Conservation (phyloP, 2,888 invertebrate genomes). For the Yponomeuta evonymella region DNA sequence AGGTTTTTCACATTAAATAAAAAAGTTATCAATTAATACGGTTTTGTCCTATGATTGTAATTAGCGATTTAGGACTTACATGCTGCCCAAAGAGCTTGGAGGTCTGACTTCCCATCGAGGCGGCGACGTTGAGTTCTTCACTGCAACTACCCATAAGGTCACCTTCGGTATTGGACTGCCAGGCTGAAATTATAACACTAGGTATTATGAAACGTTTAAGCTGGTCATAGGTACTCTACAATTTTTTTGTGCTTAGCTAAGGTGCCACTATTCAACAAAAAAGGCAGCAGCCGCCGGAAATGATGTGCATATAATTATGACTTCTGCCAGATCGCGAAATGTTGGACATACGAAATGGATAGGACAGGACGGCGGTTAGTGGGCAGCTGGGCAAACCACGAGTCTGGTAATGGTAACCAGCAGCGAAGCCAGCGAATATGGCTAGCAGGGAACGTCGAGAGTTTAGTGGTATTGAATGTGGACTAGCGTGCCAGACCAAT, state of each 20-base stretch:
- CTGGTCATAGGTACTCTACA: neutral
- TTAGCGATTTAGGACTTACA: constrained; percentile 76
- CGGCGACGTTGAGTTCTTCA: constrained; percentile 80
- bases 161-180: constrained; percentile 92
- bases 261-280: too few species aligned
- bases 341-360: too few species aligned
- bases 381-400: too few species aligned
- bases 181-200: constrained; percentile 72
- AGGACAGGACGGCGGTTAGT: too few species aligned
- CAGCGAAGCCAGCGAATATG: too few species aligned
- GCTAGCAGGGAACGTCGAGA: constrained; percentile 79
- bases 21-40: too few species aligned
- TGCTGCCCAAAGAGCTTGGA: constrained; percentile 84
- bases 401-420: too few species aligned
- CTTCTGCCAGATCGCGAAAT: too few species aligned
- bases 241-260: neutral
- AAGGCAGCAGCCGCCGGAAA: too few species aligned
- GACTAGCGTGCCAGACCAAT: constrained; percentile 45
- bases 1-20: too few species aligned
- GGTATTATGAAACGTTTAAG: neutral
- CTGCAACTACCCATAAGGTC: constrained; percentile 86
- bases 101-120: constrained; percentile 82
- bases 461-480: constrained; percentile 59
- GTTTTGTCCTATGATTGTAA: neutral
- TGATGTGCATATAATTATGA: too few species aligned